Conservation (phyloP, 2,113 vertebrate genomes). For the Candoia aspera region DNA sequence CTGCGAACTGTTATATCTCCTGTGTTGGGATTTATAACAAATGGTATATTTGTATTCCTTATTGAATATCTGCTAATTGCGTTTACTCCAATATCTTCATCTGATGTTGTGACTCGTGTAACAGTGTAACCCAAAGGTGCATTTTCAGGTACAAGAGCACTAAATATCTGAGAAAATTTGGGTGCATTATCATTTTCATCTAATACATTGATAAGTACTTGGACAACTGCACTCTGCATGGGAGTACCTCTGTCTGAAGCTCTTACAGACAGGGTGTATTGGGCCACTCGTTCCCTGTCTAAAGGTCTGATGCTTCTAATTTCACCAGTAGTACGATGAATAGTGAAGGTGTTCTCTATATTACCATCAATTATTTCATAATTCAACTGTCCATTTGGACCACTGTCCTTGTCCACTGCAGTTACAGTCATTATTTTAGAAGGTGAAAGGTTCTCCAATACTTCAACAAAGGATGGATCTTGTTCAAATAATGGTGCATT, state of each 20-base stretch:
- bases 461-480: conserved; percentile 87
- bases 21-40: conserved; percentile 86
- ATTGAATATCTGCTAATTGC: conserved; percentile 92
- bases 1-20: conserved; percentile 93
- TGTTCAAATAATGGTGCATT: conserved; percentile 86
- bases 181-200: conserved; percentile 98
- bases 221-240: conserved; percentile 79
- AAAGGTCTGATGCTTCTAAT: conserved; percentile 86
- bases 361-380: conserved; percentile 90
- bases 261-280: conserved; percentile 83
- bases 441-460: conserved; percentile 89
- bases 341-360: conserved; percentile 86
- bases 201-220: conserved; percentile 84
- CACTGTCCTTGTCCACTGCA: conserved; percentile 88
- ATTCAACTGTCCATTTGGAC: conserved; percentile 87
- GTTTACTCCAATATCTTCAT: conserved; percentile 89
- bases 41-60: conserved; percentile 85
- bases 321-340: conserved; percentile 88
- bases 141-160: conserved; percentile 90
- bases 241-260: conserved; percentile 87
- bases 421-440: conserved; percentile 83
- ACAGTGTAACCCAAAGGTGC: conserved; percentile 90
- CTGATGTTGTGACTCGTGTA: conserved; percentile 91
- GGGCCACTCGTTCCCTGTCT: conserved; percentile 87
- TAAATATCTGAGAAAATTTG: conserved; percentile 95